Evolutionary conservation across 2,888 invertebrate species (phyloP).

Genomic region (Dysmachus trigonus): DNA sequence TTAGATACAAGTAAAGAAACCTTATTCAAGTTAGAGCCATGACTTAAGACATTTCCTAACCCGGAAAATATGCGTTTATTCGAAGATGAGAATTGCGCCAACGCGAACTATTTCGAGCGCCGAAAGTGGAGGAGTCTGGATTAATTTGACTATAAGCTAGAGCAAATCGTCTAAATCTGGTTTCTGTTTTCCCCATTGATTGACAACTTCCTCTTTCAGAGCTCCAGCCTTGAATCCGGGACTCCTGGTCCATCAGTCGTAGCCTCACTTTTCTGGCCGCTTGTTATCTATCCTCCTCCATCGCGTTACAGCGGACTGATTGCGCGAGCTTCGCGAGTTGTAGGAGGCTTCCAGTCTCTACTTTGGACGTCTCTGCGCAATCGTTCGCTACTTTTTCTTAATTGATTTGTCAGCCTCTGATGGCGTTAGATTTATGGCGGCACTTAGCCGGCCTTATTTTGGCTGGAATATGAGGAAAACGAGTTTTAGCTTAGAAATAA

Average conservation of each 20-base stretch:
- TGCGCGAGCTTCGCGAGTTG: constrained; percentile 12
- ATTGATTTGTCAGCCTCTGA: constrained; percentile 40
- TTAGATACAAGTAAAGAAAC: no score
- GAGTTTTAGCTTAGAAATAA: not conserved
- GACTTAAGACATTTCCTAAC: not conserved
- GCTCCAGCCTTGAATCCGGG: not conserved
- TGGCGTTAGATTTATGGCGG: constrained; percentile 21
- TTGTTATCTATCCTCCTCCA: constrained; percentile 28
- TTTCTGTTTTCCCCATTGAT: constrained; percentile 32
- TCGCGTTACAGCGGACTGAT: constrained; percentile 20
- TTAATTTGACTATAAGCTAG: not conserved
- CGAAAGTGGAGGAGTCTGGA: not conserved
- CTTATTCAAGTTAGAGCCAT: no score
- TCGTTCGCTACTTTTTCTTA: constrained; percentile 34
- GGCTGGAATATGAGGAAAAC: constrained; percentile 8
- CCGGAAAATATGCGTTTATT: not conserved
- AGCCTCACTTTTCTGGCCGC: not conserved
- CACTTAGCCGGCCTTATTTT: constrained; percentile 3
- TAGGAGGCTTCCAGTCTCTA: not conserved
- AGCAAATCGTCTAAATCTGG: constrained; percentile 27
- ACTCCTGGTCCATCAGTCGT: not conserved
- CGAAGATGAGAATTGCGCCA: not conserved
- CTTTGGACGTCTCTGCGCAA: not conserved
- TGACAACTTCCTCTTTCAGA: constrained; percentile 35
- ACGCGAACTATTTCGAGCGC: not conserved